Conservation (phyloP, 2,113 vertebrate genomes). For the Leuciscus idus region DNA sequence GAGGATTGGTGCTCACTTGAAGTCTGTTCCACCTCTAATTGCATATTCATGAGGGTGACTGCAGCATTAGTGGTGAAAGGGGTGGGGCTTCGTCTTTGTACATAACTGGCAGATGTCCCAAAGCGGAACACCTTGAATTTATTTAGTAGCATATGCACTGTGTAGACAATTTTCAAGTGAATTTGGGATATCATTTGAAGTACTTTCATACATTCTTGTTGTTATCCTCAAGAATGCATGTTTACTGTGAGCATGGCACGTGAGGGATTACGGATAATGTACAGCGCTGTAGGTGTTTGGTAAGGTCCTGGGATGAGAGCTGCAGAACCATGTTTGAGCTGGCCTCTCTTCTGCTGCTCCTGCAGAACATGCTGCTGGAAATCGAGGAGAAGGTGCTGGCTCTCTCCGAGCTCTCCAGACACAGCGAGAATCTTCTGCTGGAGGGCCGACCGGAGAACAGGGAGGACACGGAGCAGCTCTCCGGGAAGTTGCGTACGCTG, state of each 20-base stretch:
- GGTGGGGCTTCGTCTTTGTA: conserved; percentile 26
- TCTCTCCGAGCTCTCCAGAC: conserved; percentile 90
- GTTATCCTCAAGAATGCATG: not conserved
- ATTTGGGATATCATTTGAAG: not conserved
- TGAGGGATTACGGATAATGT: conserved; percentile 72
- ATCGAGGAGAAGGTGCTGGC: conserved; percentile 94
- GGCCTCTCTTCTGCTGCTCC: conserved; percentile 76
- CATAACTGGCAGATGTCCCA: not conserved
- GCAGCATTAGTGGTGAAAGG: conserved; percentile 45
- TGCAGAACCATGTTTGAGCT: conserved; percentile 72
- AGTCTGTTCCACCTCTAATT: conserved; percentile 59
- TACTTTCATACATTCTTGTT: not conserved
- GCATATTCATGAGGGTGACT: conserved; percentile 63
- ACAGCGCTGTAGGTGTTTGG: conserved; percentile 47
- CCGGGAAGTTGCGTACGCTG: conserved; percentile 82
- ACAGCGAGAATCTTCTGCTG: conserved; percentile 91
- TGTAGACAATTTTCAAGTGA: not conserved
- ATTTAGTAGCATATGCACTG: not conserved
- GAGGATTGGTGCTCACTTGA: conserved; percentile 65
- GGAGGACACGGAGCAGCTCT: conserved; percentile 89
- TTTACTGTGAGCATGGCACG: conserved; percentile 54
- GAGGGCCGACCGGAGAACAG: conserved; percentile 90
- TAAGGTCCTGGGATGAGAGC: conserved; percentile 62
- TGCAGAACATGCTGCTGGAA: conserved; percentile 95
- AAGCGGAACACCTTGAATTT: not conserved